These are phyloP conservation scores for Rhadina sibilatrix DNA, from an alignment of 2,113 vertebrate species.

Conservation along the genomic window DNA sequence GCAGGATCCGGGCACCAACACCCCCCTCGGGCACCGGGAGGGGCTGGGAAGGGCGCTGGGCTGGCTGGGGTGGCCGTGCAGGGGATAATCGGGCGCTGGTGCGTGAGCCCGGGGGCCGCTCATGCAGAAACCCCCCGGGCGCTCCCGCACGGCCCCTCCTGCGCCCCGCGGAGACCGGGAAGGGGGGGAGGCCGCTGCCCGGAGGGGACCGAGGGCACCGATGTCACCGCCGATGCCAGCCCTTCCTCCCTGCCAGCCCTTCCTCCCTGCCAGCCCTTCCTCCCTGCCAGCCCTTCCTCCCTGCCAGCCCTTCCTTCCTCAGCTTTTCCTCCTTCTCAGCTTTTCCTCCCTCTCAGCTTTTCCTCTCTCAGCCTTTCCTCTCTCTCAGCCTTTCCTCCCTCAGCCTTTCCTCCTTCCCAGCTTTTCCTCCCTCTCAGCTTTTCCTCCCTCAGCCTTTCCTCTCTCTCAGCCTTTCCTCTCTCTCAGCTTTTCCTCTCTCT, in stretches of 20 bases:
- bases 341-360: fast-evolving
- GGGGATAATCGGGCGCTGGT: neutral
- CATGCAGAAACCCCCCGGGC: neutral
- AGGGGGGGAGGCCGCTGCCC: fast-evolving
- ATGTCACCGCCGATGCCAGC: neutral
- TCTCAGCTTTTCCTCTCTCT: neutral
- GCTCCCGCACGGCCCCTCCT: neutral
- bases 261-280: fast-evolving
- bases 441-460: neutral
- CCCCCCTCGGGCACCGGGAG: fast-evolving
- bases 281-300: neutral
- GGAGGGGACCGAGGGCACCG: fast-evolving
- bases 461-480: neutral
- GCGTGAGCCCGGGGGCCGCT: neutral
- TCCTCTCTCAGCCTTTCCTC: no score
- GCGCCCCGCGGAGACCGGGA: fast-evolving
- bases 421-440: no score
- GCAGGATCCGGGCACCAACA: neutral
- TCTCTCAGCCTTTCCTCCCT: neutral
- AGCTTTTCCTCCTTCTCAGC: neutral
- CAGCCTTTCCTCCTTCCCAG: neutral
- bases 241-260: neutral
- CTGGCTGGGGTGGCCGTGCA: neutral
- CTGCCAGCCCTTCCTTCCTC: neutral
- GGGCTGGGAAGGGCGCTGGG: neutral